Percentiles rank a stretch among this genome's conserved stretches.
These are phyloP conservation scores for Mastomys coucha DNA, from an alignment of 2,113 vertebrate species.

Conservation along the genomic window DNA sequence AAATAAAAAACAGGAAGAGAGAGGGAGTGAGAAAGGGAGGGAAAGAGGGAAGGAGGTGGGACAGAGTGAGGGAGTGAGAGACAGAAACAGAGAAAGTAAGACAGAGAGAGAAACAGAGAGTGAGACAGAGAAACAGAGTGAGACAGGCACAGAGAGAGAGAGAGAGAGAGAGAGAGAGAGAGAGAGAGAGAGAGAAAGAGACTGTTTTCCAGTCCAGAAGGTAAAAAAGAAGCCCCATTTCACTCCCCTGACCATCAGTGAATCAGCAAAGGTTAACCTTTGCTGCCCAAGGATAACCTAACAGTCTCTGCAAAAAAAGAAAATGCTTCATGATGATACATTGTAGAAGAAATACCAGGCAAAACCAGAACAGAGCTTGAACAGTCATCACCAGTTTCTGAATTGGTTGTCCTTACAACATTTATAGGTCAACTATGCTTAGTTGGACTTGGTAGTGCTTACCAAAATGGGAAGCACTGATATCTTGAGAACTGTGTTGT, in stretches of 20 bases:
- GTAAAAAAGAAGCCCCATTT: background rate
- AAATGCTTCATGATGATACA: background rate
- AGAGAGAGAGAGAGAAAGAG: background rate
- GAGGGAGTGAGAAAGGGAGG: no score
- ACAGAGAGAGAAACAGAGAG: background rate
- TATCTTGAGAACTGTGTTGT: background rate
- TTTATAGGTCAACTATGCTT: background rate
- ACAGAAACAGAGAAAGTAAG: background rate
- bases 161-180: background rate
- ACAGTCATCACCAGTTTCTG: background rate
- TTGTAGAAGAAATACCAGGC: background rate
- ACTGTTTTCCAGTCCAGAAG: background rate
- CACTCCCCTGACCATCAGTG: background rate
- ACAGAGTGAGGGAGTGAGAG: accelerated
- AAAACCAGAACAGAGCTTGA: background rate
- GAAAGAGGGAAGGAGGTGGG: accelerated
- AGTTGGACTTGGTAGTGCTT: background rate
- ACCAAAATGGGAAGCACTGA: background rate
- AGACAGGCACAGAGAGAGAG: no score
- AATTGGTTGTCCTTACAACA: background rate
- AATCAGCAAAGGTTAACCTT: no score
- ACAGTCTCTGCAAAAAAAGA: background rate
- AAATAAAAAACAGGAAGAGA: background rate
- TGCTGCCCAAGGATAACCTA: background rate
- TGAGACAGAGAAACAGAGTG: background rate